Base-by-base conservation (phyloP, 2,888 invertebrate genomes). In the Epinotia demarniana region DNA sequence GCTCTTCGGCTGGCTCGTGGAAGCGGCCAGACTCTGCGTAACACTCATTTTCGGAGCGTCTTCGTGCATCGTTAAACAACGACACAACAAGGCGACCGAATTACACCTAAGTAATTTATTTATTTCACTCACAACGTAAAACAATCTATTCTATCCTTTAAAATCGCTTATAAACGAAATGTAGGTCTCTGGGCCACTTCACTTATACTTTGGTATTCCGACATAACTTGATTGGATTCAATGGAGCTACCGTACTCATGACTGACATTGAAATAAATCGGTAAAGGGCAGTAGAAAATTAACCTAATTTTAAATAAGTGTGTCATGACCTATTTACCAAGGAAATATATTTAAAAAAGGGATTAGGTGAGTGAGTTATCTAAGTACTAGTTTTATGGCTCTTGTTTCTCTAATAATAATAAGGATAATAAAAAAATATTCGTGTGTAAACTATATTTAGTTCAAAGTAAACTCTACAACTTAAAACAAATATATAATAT, bases 141-240 rank as follows among this genome's bases (percentile, higher is more conserved):
- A 91, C 92, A 80, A 86, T 84, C 82, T 80, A 95, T 94, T 95
- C 89, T 95, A 95, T 95, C 95, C 89, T 60, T 94, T 95, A 95
- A 95, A 95, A 94, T 86, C 94, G 95, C 85, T 84, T 86, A 83
- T 86, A 82, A 84, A 90, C 90, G 90, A 91, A 96, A 97, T 96
- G 96, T 97, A 97, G 97, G 97, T 97, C 96, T 97, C 95, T 97
- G 96, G 97, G 97, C 96, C 97, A 97, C 96, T 96, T 96, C 96
- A 96, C 96, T 96, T 96, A 96, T 96, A 93, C 96, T 96, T 96
- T 95, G 96, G 95, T 96, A 96, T 95, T 95, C 95, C 95, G 95
- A 96, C 95, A 95, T 95, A 94, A 96, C 96, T 95, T 94, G 71
- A 67, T 75, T 72, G 92, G 93, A 95, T 94, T 96, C 96, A 96